phyloP scores from a whole-genome alignment of 2,113 vertebrate species.

The Hippolais icterina region DNA sequence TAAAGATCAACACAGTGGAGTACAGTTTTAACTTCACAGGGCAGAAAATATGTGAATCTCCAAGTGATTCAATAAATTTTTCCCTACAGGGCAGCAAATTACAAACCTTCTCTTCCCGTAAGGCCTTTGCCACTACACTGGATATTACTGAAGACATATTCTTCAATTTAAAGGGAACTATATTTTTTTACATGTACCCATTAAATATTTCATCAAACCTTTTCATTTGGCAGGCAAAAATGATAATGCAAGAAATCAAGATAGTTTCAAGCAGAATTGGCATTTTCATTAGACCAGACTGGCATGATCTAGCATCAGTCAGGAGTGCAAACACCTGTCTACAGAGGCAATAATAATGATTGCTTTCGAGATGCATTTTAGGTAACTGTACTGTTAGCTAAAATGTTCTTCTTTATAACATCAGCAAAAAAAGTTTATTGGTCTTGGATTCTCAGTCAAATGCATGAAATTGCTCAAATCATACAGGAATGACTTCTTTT shows the following conservation, averaged over 20 bases:
- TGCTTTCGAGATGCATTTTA: neutral
- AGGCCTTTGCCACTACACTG: neutral
- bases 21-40: neutral
- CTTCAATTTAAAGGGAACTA: neutral
- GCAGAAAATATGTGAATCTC: neutral
- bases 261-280: neutral
- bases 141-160: neutral
- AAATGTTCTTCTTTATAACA: neutral
- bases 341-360: neutral
- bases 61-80: neutral
- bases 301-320: neutral
- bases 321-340: neutral
- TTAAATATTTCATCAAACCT: slow-evolving; percentile 16
- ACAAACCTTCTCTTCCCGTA: neutral
- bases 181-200: neutral
- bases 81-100: neutral
- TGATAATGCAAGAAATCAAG: neutral
- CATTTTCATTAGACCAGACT: neutral
- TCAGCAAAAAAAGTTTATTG: neutral
- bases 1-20: neutral
- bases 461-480: neutral
- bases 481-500: neutral
- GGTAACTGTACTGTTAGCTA: neutral
- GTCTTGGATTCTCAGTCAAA: neutral
- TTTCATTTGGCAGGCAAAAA: neutral